These are phyloP conservation scores for Rhinella marina DNA, from an alignment of 2,797 vertebrate genomes.

Conservation along the genomic window DNA sequence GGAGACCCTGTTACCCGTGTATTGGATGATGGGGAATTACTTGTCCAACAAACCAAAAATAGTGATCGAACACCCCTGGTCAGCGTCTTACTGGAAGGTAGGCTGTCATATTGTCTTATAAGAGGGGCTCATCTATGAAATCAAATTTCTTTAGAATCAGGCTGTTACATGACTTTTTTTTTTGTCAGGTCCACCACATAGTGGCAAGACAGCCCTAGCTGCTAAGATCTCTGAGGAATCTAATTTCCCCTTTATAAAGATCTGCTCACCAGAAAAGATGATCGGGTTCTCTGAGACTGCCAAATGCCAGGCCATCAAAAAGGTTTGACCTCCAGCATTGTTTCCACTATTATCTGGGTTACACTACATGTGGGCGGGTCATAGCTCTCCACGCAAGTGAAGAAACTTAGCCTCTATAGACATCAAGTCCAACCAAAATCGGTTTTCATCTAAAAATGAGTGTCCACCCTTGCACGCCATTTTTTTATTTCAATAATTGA, in stretches of 20 bases:
- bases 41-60: constrained; percentile 95
- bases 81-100: constrained; percentile 92
- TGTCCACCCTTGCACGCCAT: too few relatives aligned
- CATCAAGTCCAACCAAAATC: too few relatives aligned
- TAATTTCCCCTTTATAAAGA: constrained; percentile 96
- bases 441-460: too few relatives aligned
- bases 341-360: background rate
- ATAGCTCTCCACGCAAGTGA: background rate
- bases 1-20: constrained; percentile 87
- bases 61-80: constrained; percentile 94
- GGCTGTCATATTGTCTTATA: background rate
- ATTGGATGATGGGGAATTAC: constrained; percentile 89
- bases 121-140: background rate
- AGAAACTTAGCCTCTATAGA: too few relatives aligned
- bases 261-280: constrained; percentile 98
- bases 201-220: constrained; percentile 92
- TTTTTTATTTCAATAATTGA: too few relatives aligned
- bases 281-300: constrained; percentile 94
- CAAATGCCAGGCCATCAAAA: constrained; percentile 97
- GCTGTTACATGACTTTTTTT: background rate
- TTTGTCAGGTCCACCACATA: constrained; percentile 88
- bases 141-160: background rate
- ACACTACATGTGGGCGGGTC: background rate
- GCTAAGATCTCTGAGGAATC: constrained; percentile 94
- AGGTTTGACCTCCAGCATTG: constrained; percentile 73